These are phyloP conservation scores for Embiotoca jacksoni DNA, from an alignment of 2,113 vertebrate species.

Conservation along the genomic window DNA sequence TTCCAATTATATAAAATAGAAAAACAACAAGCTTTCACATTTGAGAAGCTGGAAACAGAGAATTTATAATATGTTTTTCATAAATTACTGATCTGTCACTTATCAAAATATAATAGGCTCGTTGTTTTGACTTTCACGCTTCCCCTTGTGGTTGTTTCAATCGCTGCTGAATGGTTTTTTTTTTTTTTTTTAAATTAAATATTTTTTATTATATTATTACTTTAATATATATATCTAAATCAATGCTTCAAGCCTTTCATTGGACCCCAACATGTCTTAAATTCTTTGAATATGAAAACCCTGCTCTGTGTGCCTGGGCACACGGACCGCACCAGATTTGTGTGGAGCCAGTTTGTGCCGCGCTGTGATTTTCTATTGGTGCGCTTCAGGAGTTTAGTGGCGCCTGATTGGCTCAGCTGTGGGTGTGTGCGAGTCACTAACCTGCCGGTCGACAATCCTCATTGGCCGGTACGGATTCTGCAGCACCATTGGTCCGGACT, in stretches of 20 bases:
- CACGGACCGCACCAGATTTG: slow-evolving; percentile 41
- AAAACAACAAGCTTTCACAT: not conserved
- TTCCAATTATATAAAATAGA: not conserved
- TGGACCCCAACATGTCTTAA: no score
- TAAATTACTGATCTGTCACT: no score
- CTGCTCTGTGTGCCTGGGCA: slow-evolving; percentile 10
- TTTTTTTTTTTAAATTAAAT: not conserved
- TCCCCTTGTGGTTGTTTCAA: no score
- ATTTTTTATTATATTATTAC: no score
- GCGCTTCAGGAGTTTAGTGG: not conserved
- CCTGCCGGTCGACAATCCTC: slow-evolving; percentile 11
- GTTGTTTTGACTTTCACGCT: no score
- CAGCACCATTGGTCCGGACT: slow-evolving; percentile 42
- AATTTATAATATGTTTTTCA: no score
- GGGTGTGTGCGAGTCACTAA: slow-evolving; percentile 77
- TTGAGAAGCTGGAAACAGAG: no score
- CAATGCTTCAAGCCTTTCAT: no score
- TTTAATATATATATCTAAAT: no score
- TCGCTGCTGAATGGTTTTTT: not conserved
- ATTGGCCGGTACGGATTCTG: slow-evolving; percentile 60
- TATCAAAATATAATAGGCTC: no score
- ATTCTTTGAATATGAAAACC: not conserved
- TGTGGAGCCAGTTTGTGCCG: slow-evolving; percentile 79
- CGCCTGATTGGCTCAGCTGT: slow-evolving; percentile 77
- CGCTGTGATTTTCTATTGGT: slow-evolving; percentile 90